phyloP scores from a whole-genome alignment of 2,797 vertebrate genomes.

The Argya squamiceps region DNA sequence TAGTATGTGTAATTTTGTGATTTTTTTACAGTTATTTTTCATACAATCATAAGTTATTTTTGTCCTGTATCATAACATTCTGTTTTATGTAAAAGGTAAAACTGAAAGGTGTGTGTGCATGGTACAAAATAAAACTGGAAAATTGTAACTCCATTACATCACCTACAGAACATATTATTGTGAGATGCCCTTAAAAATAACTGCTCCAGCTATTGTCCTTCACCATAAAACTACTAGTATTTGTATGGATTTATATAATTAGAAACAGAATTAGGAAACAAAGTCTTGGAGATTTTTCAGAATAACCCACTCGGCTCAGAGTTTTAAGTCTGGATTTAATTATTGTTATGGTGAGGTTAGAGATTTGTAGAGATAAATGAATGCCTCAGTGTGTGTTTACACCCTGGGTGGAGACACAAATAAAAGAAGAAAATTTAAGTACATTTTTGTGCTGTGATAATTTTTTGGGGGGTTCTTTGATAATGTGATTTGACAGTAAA shows the following conservation, averaged over 20 bases:
- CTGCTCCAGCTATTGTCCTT: conserved; percentile 18
- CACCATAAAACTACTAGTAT: conserved; percentile 26
- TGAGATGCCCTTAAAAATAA: conserved; percentile 2
- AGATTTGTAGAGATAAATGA: conserved; percentile 53
- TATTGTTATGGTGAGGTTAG: conserved; percentile 48
- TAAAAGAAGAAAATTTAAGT: conserved; percentile 72
- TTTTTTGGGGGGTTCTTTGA: conserved; percentile 62
- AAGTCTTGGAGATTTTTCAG: conserved; percentile 25
- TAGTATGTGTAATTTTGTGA: conserved; percentile 77
- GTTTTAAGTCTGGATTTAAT: conserved; percentile 69
- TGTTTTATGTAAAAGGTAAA: conserved; percentile 75
- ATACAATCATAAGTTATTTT: conserved; percentile 81
- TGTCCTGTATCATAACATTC: conserved; percentile 72
- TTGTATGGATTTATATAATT: conserved; percentile 62
- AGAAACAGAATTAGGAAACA: conserved; percentile 51
- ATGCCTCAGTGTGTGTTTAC: conserved; percentile 57
- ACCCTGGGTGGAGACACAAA: conserved; percentile 67
- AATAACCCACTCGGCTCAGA: conserved; percentile 36
- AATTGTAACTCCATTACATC: conserved; percentile 4
- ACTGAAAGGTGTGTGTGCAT: conserved; percentile 69
- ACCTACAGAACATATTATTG: neutral
- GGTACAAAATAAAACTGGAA: conserved; percentile 78
- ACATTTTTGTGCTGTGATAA: conserved; percentile 62
- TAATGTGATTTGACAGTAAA: conserved; percentile 44
- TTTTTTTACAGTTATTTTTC: conserved; percentile 78